Evolutionary conservation across 2,888 invertebrate genomes (phyloP).

Genomic region (Chloromyia formosa): DNA sequence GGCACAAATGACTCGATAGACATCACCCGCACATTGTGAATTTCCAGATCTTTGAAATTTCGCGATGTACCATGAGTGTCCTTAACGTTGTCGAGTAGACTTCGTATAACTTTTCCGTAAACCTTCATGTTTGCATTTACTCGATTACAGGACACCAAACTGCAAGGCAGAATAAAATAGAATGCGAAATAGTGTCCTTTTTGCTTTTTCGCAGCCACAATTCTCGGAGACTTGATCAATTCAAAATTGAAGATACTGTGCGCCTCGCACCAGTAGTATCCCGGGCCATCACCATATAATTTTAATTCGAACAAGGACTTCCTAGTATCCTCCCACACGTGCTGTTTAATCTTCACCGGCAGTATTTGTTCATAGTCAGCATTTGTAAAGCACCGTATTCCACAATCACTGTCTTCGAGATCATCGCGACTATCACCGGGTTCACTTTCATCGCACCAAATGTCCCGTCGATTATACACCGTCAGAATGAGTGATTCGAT

Average conservation of each 20-base stretch:
- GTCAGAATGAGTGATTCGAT: constrained; percentile 63
- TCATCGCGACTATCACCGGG: constrained; percentile 46
- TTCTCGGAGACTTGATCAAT: constrained; percentile 65
- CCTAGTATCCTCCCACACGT: constrained; percentile 57
- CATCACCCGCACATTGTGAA: constrained; percentile 67
- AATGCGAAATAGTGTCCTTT: constrained; percentile 58
- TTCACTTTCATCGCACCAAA: constrained; percentile 64
- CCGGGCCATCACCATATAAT: constrained; percentile 66
- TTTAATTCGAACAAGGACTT: constrained; percentile 66
- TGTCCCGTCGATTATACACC: constrained; percentile 68
- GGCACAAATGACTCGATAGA: constrained; percentile 60
- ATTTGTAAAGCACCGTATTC: constrained; percentile 71
- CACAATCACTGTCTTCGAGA: constrained; percentile 61
- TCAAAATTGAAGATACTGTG: constrained; percentile 66
- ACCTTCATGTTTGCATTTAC: constrained; percentile 44
- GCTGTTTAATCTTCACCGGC: constrained; percentile 64
- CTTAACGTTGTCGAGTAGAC: constrained; percentile 48
- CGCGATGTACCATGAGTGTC: constrained; percentile 51
- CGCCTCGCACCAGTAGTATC: constrained; percentile 74
- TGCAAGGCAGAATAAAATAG: constrained; percentile 56
- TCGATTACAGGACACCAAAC: constrained; percentile 19
- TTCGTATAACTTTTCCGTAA: constrained; percentile 46
- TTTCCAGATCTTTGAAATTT: constrained; percentile 49
- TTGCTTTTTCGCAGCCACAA: constrained; percentile 64
- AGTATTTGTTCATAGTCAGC: constrained; percentile 66